Percentiles rank a stretch among this genome's conserved stretches.
phyloP scores from a whole-genome alignment of 1,140 invertebrate species.

The Cydia pomonella region DNA sequence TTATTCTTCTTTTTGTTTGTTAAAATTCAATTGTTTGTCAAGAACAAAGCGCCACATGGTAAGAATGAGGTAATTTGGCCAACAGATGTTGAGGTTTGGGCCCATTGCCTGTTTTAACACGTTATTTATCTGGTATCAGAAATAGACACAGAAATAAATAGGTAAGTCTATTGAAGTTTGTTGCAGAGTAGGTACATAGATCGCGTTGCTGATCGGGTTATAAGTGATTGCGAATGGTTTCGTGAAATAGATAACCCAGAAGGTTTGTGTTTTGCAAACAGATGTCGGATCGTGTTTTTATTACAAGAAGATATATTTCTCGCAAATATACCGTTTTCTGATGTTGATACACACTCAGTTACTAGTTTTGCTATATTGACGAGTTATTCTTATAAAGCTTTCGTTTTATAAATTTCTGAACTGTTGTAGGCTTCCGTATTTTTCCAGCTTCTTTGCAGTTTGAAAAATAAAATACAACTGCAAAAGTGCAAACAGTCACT shows the following conservation, averaged over 20 bases:
- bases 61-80: constrained; percentile 35
- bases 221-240: no score
- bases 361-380: no score
- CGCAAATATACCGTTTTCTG: background rate
- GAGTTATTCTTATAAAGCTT: no score
- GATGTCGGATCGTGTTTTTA: background rate
- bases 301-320: background rate
- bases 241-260: no score
- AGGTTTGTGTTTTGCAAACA: background rate
- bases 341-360: background rate
- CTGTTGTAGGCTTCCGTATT: no score
- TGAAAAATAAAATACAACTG: no score
- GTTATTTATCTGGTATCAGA: constrained; percentile 36
- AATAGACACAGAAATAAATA: constrained; percentile 11
- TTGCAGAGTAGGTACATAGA: background rate
- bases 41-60: constrained; percentile 66
- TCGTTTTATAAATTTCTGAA: no score
- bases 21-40: constrained; percentile 40
- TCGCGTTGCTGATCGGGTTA: background rate
- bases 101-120: constrained; percentile 34
- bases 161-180: constrained; percentile 1
- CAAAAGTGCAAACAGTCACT: no score
- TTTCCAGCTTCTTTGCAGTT: no score
- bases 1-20: constrained; percentile 56
- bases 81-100: constrained; percentile 35